Evolutionary conservation across 2,797 vertebrate species (phyloP), one percentile per base, ranked within the genome.

Genomic region (Syngnathus acus): DNA sequence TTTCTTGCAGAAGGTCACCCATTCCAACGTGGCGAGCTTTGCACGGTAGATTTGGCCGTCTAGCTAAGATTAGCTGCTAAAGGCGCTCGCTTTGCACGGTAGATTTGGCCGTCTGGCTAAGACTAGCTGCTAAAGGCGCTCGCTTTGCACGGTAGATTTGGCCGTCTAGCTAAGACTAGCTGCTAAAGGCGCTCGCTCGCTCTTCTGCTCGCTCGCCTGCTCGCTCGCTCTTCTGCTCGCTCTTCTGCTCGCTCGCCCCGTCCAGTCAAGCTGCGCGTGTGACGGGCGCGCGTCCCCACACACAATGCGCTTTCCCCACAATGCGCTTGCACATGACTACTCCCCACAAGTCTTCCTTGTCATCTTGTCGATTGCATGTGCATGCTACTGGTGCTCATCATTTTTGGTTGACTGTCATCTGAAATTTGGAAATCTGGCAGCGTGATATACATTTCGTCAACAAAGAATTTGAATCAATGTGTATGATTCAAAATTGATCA

Each of bases 261-360:
- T 40, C 13, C n/a, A 1, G 16, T 32, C 3, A 40, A 10, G 13
- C 42, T 77, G 75, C 72, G 70, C 70, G 70, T 47, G 37, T 76
- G 57, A 14, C 53, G 53, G 4, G 26, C 11, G 17, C n/a, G 10
- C 32, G 32, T 32, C 32, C 32, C 42, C 42, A 26, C 26, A 26
- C 16, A 19, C 17, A n/a, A 14, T n/a, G 48, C 4, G 32, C 32
- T 32, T 32, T 4, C 32, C 42, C 42, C 42, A 0, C 9, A 6
- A 16, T 47, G 45, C 3, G 6, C 10, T 54, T 26, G 23, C 53
- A 54, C 53, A 54, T 14, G 23, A 54, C 53, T 26, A 26, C 53
- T 26, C 21, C 11, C 11, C 53, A 14, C 50, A 51, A 51, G 8
- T 48, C n/a, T 26, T 54, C 5, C 53, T 26, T 5, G 10, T 54